These are phyloP conservation scores for Heliconius ethilla DNA, from an alignment of 2,888 invertebrate species.

Conservation along the genomic window DNA sequence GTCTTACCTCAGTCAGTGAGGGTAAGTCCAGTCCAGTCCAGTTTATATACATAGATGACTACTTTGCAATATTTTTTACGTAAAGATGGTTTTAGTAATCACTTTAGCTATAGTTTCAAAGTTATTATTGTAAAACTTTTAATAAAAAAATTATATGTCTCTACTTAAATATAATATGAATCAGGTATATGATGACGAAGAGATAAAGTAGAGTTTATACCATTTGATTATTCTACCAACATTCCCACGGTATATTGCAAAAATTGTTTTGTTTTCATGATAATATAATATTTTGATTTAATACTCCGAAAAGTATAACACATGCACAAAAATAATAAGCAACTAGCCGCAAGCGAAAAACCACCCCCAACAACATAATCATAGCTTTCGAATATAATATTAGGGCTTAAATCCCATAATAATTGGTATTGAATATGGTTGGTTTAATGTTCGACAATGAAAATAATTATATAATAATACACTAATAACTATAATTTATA, in stretches of 20 bases:
- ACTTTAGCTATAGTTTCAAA: neutral
- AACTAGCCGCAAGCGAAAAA: constrained; percentile 49
- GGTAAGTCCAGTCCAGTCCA: no score
- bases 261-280: neutral
- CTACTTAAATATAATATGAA: no score
- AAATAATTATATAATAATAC: neutral
- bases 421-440: constrained; percentile 54
- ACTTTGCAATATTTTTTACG: neutral
- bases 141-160: neutral
- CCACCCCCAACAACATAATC: constrained; percentile 59
- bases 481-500: neutral
- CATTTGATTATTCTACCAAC: neutral
- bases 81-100: neutral
- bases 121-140: neutral
- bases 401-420: constrained; percentile 52
- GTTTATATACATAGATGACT: no score
- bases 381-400: constrained; percentile 55
- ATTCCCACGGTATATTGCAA: constrained; percentile 16
- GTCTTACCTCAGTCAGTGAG: no score
- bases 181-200: neutral
- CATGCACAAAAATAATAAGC: constrained; percentile 55
- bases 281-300: constrained; percentile 26
- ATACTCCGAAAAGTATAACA: constrained; percentile 39
- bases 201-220: neutral
- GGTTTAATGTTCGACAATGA: neutral